Base-by-base conservation (phyloP, 2,113 vertebrate genomes). In the Centropus bengalensis region DNA sequence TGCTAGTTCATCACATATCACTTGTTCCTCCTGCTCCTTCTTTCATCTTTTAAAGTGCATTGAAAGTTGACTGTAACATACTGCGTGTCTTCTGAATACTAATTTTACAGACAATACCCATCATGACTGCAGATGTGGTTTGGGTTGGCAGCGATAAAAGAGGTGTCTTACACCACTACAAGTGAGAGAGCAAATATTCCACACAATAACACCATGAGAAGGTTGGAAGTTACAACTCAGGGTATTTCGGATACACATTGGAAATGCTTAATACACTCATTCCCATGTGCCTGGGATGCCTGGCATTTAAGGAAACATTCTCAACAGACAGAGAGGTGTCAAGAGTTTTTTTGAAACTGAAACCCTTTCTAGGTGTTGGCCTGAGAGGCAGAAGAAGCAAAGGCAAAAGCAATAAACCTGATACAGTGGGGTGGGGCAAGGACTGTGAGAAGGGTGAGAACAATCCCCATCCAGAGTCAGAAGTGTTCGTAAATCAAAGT, bases 401-500 rank as follows among this genome's bases (percentile, higher is more conserved):
- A 1, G 2, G 51, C 59, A 54, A 59, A n/a, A 79, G 64, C 49
- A 56, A 69, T 23, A 87, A 95, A 88, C 40, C 60, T 51, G 23
- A 84, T 91, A 89, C 1, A 2, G 59, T 26, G 33, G 88, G 73
- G 75, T 1, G 2, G 2, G 2, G 54, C 0, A 0, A 79, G 88
- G 89, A 51, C 23, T 26, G 45, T 44, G 88, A 91, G 75, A 76
- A 90, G 62, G 32, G 63, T 58, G 79, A 94, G 91, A 89, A 80
- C 67, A 70, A 94, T 55, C 88, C 73, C 66, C 27, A 4, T 64
- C 47, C 76, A 74, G 33, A 67, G 58, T 82, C 89, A 97, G 77
- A 84, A 92, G 86, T 71, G 86, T 83, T 95, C 1, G 74, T 97
- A 98, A 98, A 98, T 98, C 97, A 97, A 97, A 95, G 92, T 92